Conservation (phyloP, 2,888 invertebrate genomes). For the Myopa tessellatipennis region DNA sequence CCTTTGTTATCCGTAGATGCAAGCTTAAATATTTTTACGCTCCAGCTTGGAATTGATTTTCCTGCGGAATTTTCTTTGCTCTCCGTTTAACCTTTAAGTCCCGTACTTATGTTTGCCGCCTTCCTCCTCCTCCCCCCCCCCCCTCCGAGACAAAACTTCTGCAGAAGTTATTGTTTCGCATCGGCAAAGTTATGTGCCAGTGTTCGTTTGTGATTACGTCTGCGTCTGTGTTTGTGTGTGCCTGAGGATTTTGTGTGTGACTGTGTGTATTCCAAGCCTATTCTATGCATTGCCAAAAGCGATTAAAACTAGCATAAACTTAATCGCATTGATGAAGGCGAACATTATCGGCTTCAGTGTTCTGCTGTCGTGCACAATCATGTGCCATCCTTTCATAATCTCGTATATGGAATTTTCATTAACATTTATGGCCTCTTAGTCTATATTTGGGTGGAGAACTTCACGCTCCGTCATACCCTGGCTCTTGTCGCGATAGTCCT, state of each 20-base stretch:
- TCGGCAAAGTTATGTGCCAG: slow-evolving; percentile 10
- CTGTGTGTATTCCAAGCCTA: neutral
- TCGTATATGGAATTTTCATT: slow-evolving; percentile 51
- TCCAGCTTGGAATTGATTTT: slow-evolving; percentile 34
- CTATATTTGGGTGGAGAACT: slow-evolving; percentile 47
- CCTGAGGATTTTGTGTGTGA: neutral
- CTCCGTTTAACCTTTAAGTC: slow-evolving; percentile 21
- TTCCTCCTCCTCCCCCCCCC: neutral
- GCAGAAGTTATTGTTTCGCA: slow-evolving; percentile 34
- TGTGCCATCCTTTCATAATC: neutral
- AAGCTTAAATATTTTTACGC: slow-evolving; percentile 10
- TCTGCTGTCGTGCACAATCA: slow-evolving; percentile 17
- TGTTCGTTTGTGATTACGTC: neutral
- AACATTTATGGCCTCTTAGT: slow-evolving; percentile 62
- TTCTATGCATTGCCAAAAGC: slow-evolving; percentile 49
- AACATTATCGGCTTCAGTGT: slow-evolving; percentile 58
- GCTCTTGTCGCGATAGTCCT: slow-evolving; percentile 43
- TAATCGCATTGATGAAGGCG: slow-evolving; percentile 60
- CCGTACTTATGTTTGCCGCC: neutral
- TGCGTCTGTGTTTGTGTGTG: slow-evolving; percentile 4
- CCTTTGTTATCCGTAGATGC: slow-evolving; percentile 4
- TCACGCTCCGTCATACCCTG: neutral
- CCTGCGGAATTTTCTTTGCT: slow-evolving; percentile 58
- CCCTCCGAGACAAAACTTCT: neutral
- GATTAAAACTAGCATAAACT: slow-evolving; percentile 63